Evolutionary conservation across 2,113 vertebrate species (phyloP).

Genomic region (Syngnathus floridae): DNA sequence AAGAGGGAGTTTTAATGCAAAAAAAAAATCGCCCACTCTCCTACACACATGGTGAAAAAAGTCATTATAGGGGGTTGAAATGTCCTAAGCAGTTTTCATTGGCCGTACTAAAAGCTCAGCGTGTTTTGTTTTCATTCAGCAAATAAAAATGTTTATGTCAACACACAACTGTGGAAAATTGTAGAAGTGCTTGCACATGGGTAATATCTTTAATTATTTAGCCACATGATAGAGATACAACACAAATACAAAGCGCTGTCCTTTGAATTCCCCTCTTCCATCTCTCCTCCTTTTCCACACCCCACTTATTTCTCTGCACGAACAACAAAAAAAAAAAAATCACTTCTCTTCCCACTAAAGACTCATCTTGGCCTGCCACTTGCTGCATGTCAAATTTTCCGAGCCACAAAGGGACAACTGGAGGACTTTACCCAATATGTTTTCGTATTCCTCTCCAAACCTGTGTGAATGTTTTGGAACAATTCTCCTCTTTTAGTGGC

Average conservation of each 20-base stretch:
- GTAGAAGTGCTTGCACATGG: neutral
- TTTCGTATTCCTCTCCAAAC: conserved; percentile 2
- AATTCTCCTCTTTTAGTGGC: conserved; percentile 16
- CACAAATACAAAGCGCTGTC: neutral
- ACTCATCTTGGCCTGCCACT: conserved; percentile 4
- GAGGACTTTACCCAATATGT: conserved; percentile 8
- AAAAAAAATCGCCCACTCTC: conserved; percentile 19
- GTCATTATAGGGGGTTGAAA: conserved; percentile 10
- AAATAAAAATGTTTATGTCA: conserved; percentile 2
- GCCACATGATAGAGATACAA: conserved; percentile 24
- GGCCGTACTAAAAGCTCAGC: neutral
- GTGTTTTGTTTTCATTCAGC: neutral
- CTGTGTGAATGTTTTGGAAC: conserved; percentile 13
- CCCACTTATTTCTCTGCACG: neutral
- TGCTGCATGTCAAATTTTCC: conserved; percentile 1
- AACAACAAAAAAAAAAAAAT: neutral
- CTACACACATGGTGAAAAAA: conserved; percentile 2
- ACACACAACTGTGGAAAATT: conserved; percentile 10
- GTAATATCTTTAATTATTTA: conserved; percentile 35
- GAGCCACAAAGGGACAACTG: conserved; percentile 11
- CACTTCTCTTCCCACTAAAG: neutral
- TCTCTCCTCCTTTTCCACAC: conserved; percentile 1
- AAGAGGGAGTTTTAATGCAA: conserved; percentile 45
- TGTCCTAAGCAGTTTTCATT: conserved; percentile 4
- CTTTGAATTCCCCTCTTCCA: neutral